Evolutionary conservation across 2,797 vertebrate genomes (phyloP), one percentile per base, ranked within the genome.

Genomic region (Moxostoma hubbsi): DNA sequence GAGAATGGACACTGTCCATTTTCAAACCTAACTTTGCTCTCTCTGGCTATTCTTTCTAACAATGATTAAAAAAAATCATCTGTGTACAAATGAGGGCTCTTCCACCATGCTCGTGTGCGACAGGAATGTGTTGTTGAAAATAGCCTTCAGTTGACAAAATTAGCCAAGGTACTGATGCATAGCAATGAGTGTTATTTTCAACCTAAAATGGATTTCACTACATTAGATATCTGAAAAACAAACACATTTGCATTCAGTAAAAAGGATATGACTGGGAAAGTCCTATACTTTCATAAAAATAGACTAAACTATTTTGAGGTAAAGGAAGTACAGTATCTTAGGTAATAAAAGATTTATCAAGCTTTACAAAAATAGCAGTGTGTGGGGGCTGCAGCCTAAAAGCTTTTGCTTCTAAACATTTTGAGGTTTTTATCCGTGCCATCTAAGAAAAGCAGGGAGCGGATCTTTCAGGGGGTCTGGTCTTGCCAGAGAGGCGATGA

Each of bases 81-180:
- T 87, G 87, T 90, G 91, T 90, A 92, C 88, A 90, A 91, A 92
- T 92, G 87, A 93, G 90, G 91, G 90, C 87, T 85, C 87, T 73
- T 85, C 80, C 78, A 75, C 87, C 86, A 78, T 51, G 89, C 86
- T 89, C 80, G 65, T 45, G 80, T 59, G 59, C 15, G 7, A 73
- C 50, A 67, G 69, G 46, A 67, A 57, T 64, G 24, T 24, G 24
- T n/a, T 36, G 3, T 36, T 36, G 11, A 54, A 73, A 55, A 71
- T 46, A 9, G 10, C n/a, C 50, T 77, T 47, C 16, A 66, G 49
- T 63, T 61, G 57, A 6, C 53, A 77, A 72, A 82, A 62, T 45
- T 8, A n/a, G 9, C 8, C 53, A 66, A 18, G 49, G 55, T 12
- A 55, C 64, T 2, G 6, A 0, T 13, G 53, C 46, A 13, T 54